Percentiles rank a stretch among this genome's conserved stretches.
Evolutionary conservation across 2,888 invertebrate genomes (phyloP).

Genomic region (Chydorus sphaericus): DNA sequence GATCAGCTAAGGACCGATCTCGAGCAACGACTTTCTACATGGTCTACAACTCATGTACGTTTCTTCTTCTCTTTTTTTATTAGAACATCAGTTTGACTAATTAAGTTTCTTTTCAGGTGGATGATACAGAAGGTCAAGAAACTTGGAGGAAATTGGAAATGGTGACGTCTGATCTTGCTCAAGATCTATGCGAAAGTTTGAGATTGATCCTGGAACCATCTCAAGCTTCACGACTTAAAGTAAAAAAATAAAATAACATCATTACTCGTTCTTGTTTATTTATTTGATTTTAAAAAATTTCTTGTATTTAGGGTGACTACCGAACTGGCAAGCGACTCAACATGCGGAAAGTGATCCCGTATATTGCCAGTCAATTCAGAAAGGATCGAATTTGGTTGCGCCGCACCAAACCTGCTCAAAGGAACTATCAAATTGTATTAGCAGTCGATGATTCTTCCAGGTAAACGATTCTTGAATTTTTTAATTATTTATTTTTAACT

Average conservation of each 20-base stretch:
- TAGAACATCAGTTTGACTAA: too few species aligned
- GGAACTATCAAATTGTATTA: constrained; percentile 89
- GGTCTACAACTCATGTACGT: constrained; percentile 31
- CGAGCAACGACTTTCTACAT: constrained; percentile 35
- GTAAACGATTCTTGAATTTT: not conserved
- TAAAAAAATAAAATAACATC: too few species aligned
- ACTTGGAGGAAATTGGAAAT: constrained; percentile 22
- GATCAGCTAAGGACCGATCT: constrained; percentile 34
- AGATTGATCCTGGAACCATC: constrained; percentile 91
- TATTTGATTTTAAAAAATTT: too few species aligned
- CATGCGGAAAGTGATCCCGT: constrained; percentile 94
- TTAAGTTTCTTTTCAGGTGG: not conserved
- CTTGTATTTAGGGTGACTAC: constrained; percentile 60
- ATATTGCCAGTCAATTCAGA: constrained; percentile 95
- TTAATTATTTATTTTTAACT: not conserved
- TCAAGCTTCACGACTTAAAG: constrained; percentile 66
- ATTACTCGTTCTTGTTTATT: not conserved
- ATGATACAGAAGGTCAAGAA: constrained; percentile 16
- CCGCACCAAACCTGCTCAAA: constrained; percentile 82
- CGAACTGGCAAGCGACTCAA: constrained; percentile 92
- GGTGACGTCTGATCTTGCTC: constrained; percentile 42
- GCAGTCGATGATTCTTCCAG: constrained; percentile 86
- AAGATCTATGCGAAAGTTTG: constrained; percentile 82
- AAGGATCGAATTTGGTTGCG: constrained; percentile 99
- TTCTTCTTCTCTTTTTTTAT: not conserved